Conservation (phyloP, 2,888 invertebrate genomes). For the Ectemnius continuus region DNA sequence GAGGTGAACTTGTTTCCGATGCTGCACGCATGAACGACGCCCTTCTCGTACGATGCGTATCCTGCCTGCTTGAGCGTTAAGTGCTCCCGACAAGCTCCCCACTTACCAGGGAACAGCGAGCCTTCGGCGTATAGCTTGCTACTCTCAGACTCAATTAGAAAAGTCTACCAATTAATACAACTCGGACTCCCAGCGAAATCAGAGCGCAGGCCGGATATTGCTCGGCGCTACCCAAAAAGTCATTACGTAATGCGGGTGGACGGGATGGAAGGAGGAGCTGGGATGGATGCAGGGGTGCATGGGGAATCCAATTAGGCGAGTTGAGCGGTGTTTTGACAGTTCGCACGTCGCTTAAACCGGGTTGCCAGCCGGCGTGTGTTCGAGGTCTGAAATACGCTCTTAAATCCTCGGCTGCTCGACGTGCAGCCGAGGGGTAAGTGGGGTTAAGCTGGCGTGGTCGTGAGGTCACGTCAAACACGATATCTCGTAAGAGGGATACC, state of each 20-base stretch:
- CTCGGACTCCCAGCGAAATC: too few species aligned
- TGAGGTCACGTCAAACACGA: conserved; percentile 73
- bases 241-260: neutral
- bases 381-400: conserved; percentile 62
- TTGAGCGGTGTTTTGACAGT: conserved; percentile 54
- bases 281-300: neutral
- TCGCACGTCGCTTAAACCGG: conserved; percentile 40
- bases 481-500: conserved; percentile 62
- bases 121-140: neutral
- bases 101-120: neutral
- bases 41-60: neutral
- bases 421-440: conserved; percentile 69
- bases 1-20: neutral
- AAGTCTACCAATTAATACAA: too few species aligned
- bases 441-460: conserved; percentile 74
- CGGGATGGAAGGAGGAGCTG: neutral
- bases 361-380: conserved; percentile 33
- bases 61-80: neutral
- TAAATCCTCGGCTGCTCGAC: conserved; percentile 66
- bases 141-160: too few species aligned
- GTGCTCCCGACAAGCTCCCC: neutral
- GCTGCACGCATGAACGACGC: neutral
- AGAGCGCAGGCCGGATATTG: too few species aligned
- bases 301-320: conserved; percentile 27
- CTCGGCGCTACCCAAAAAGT: neutral